Conservation (phyloP, 2,888 invertebrate genomes). For the Amphipoea oculea region DNA sequence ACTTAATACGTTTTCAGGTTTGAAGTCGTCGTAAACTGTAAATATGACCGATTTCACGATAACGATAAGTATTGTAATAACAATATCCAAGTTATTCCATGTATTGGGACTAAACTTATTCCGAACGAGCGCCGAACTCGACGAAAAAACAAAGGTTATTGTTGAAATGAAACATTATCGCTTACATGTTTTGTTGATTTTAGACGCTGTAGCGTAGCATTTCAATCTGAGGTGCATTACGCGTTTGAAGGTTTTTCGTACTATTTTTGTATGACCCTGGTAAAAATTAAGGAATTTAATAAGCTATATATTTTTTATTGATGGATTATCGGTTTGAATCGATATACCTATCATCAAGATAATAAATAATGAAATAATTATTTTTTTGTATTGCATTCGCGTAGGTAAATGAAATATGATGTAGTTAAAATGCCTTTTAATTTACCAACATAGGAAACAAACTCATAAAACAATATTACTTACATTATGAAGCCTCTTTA, state of each 20-base stretch:
- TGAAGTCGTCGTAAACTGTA: slow-evolving; percentile 24
- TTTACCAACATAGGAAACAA: neutral
- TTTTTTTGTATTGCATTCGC: slow-evolving; percentile 35
- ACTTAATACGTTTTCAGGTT: slow-evolving; percentile 13
- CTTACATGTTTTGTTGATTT: slow-evolving; percentile 59
- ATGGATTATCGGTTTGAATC: neutral
- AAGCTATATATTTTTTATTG: neutral
- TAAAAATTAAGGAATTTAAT: slow-evolving; percentile 5
- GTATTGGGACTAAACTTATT: slow-evolving; percentile 35
- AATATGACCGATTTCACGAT: slow-evolving; percentile 26
- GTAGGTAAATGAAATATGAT: neutral
- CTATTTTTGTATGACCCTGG: slow-evolving; percentile 10
- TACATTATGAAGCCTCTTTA: neutral
- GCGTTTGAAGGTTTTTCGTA: slow-evolving; percentile 20
- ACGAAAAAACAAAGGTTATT: slow-evolving; percentile 52
- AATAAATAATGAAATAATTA: slow-evolving; percentile 23
- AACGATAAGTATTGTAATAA: slow-evolving; percentile 30
- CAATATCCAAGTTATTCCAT: slow-evolving; percentile 34
- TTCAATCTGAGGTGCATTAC: slow-evolving; percentile 32
- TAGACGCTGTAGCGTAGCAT: slow-evolving; percentile 21
- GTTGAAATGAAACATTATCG: slow-evolving; percentile 56
- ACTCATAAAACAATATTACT: neutral
- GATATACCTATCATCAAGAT: slow-evolving; percentile 17
- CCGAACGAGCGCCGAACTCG: slow-evolving; percentile 19
- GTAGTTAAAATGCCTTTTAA: slow-evolving; percentile 10